Percentiles rank a stretch among this genome's conserved stretches.
phyloP scores from a whole-genome alignment of 2,888 invertebrate species.

The Tineola bisselliella region DNA sequence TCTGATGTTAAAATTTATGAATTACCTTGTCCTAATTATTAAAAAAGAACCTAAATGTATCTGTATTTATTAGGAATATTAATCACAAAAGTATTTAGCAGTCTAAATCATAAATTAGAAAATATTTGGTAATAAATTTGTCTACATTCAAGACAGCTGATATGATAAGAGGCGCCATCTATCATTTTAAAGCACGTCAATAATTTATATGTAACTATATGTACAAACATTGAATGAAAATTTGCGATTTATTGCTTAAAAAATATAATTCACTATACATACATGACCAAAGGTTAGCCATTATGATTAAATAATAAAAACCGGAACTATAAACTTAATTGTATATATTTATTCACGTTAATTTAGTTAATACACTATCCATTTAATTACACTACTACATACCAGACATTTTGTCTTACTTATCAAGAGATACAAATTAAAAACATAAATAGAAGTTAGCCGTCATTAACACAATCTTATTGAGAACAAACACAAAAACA shows the following conservation, averaged over 20 bases:
- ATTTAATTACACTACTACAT: neutral
- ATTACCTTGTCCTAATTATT: neutral
- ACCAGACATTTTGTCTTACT: constrained; percentile 7
- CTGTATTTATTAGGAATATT: too few species aligned
- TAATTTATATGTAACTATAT: neutral
- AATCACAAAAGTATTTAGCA: neutral
- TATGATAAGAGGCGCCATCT: neutral
- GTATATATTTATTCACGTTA: neutral
- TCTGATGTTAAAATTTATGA: neutral
- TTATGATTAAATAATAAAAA: neutral
- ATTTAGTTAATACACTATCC: neutral
- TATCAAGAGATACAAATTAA: neutral
- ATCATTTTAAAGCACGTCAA: neutral
- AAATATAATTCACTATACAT: neutral
- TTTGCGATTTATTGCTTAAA: neutral
- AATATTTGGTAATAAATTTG: neutral
- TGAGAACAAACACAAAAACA: neutral
- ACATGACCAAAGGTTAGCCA: constrained; percentile 2
- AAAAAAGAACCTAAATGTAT: too few species aligned
- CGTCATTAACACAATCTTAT: neutral
- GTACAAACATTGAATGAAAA: neutral
- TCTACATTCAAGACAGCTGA: constrained; percentile 2
- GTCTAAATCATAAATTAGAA: too few species aligned
- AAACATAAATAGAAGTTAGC: neutral
- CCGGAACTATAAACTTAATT: neutral